Percentiles rank a stretch among this genome's conserved stretches.
Conservation (phyloP, 2,113 vertebrate genomes). For the Natator depressus region DNA sequence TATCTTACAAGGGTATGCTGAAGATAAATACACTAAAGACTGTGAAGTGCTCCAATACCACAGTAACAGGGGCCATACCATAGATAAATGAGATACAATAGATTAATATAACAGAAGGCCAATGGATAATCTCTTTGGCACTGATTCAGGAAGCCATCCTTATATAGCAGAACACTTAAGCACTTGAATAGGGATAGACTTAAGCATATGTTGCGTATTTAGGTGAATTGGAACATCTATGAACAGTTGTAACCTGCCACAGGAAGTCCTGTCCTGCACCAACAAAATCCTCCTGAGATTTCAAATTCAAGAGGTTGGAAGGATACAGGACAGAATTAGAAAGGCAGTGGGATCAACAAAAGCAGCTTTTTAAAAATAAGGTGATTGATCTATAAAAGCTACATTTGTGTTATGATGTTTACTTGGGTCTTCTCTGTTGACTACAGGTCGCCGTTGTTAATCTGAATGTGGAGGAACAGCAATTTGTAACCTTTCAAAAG, state of each 20-base stretch:
- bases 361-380: background rate
- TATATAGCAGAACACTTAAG: background rate
- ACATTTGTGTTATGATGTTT: background rate
- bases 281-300: background rate
- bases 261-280: background rate
- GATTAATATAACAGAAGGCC: no score
- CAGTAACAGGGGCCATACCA: no score
- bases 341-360: background rate
- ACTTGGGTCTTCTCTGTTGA: background rate
- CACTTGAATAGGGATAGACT: background rate
- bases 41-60: no score
- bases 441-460: background rate
- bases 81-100: no score
- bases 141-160: background rate
- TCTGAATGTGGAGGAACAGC: background rate
- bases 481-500: background rate
- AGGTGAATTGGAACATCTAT: background rate
- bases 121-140: no score
- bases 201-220: background rate
- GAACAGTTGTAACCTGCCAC: slow-evolving; percentile 12
- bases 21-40: no score
- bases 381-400: background rate
- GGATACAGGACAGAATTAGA: background rate
- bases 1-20: no score
- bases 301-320: background rate